Base-by-base conservation (phyloP, 2,888 invertebrate species). In the Drosophila pullipes region DNA sequence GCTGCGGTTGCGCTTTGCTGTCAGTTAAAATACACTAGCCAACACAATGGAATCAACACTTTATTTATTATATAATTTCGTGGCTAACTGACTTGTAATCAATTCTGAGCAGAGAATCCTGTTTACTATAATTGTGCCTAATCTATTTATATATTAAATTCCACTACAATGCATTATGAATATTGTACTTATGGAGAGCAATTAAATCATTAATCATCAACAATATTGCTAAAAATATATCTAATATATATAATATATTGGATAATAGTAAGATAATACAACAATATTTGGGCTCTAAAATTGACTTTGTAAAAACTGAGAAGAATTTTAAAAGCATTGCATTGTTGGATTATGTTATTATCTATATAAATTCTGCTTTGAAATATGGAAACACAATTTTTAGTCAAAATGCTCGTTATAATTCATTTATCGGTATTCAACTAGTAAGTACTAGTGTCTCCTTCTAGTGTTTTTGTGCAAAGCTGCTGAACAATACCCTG, bases 1-100 rank as follows among this genome's bases (percentile, higher is more conserved):
- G 64, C 58, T 85, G 85, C 71, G 85, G 90, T 81, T 78, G 54
- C 68, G 52, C 52, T 47, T 52, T 47, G 57, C 37, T 63, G 31
- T 4, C 35, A 53, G 54, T 44, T 64, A 4, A 18, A 61, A 22
- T 50, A 78, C 76, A 78, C 80, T 52, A 18, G 52, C 3, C 49
- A 50, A 37, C 80, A 75, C 70, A 53, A 22, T n/a, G 7, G 31
- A 37, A 22, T 10, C 9, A 69, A 5, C 47, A n/a, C 9, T 2
- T 37, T 18, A 25, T 44, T 10, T 25, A 10, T 16, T n/a, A 25
- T 47, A 16, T 16, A 16, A 47, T 9, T 18, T 47, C 47, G 13
- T 33, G 16, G 1, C 11, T n/a, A 11, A 13, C 11, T 13, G 3
- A 31, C 11, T n/a, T 11, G 25, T 16, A 47, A 47, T 47, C 47